Conservation (phyloP, 2,113 vertebrate genomes). For the Myotis lucifugus region DNA sequence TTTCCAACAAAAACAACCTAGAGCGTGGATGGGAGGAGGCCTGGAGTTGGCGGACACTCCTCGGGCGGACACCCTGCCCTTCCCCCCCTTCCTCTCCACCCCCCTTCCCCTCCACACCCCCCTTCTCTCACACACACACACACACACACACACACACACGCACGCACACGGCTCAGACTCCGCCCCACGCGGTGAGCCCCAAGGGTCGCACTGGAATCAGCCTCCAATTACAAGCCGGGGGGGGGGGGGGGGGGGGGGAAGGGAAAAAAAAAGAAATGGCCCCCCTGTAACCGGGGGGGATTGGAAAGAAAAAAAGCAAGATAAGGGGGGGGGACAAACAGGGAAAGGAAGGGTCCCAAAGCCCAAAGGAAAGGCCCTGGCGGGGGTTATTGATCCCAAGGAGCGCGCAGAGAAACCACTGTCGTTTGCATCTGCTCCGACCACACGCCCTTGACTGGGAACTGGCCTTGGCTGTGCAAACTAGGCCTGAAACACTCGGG, state of each 20-base stretch:
- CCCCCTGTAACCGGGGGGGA: fast-evolving
- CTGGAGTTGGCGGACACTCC: too few relatives aligned
- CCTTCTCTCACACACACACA: too few relatives aligned
- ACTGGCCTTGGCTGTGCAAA: neutral
- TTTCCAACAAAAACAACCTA: neutral
- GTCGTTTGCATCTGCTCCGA: neutral
- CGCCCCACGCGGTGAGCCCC: too few relatives aligned
- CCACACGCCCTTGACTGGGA: neutral
- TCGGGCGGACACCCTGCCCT: too few relatives aligned
- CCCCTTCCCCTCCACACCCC: too few relatives aligned
- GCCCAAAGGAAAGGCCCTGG: neutral
- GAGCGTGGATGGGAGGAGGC: neutral
- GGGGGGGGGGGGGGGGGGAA: neutral
- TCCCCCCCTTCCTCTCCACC: too few relatives aligned
- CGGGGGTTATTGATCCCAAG: too few relatives aligned
- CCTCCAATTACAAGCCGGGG: too few relatives aligned
- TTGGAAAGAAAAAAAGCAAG: neutral
- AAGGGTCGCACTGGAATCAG: too few relatives aligned
- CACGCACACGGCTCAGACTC: too few relatives aligned
- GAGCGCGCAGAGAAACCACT: neutral
- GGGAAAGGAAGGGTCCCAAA: too few relatives aligned
- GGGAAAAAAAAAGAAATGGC: neutral
- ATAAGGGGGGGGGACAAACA: neutral
- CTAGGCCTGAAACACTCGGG: neutral
- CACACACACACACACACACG: too few relatives aligned